Evolutionary conservation across 2,113 vertebrate species (phyloP).

Genomic region (Pipa parva): DNA sequence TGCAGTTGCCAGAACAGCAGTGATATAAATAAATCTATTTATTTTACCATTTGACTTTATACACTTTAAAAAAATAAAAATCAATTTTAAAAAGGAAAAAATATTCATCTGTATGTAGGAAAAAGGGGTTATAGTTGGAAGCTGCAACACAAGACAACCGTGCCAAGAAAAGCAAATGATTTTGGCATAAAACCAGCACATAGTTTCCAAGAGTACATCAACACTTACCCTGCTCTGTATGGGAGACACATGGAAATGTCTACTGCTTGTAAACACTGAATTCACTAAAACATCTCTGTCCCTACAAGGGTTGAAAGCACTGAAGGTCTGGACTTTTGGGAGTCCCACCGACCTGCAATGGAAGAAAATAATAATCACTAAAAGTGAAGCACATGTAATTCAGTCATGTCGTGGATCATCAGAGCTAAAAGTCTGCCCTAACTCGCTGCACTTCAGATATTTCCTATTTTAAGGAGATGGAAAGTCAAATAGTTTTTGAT

Average conservation of each 20-base stretch:
- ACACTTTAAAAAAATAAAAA: neutral
- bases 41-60: neutral
- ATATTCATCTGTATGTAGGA: conserved; percentile 3
- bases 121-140: neutral
- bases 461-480: too few species aligned
- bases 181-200: conserved; percentile 50
- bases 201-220: conserved; percentile 55
- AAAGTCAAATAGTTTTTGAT: too few species aligned
- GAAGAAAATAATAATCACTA: neutral
- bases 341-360: conserved; percentile 76
- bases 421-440: too few species aligned
- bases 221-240: conserved; percentile 87
- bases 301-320: conserved; percentile 88
- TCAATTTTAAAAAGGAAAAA: neutral
- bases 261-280: conserved; percentile 88
- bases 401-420: too few species aligned
- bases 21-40: neutral
- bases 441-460: too few species aligned
- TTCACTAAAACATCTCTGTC: conserved; percentile 86
- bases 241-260: conserved; percentile 92
- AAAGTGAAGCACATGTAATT: neutral
- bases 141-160: conserved; percentile 44
- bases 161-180: conserved; percentile 53
- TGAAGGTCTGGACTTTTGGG: conserved; percentile 85
- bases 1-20: neutral